Conservation (phyloP, 2,797 vertebrate genomes). For the Melanogrammus aeglefinus region DNA sequence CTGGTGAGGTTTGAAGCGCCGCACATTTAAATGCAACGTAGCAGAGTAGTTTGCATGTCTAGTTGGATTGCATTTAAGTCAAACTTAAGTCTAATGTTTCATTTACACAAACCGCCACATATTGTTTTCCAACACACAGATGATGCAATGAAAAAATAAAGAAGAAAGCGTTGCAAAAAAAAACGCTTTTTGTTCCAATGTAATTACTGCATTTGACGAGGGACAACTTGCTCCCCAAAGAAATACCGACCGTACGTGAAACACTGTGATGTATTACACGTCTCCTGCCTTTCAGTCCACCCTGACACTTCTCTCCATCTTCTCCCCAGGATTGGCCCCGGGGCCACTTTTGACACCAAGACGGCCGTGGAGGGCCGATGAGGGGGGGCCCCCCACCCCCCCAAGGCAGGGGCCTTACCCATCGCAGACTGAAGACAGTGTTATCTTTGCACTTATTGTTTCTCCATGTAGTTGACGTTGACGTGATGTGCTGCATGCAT, state of each 20-base stretch:
- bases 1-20: background rate
- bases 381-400: constrained; percentile 30
- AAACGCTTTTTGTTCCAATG: background rate
- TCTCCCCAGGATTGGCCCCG: constrained; percentile 71
- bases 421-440: constrained; percentile 61
- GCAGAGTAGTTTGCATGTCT: background rate
- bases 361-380: constrained; percentile 76
- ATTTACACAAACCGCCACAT: background rate
- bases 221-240: background rate
- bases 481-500: constrained; percentile 29
- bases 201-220: background rate
- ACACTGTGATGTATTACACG: background rate
- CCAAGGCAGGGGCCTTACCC: constrained; percentile 1
- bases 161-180: background rate
- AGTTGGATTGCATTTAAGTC: background rate
- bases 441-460: constrained; percentile 60
- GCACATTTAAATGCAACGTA: background rate
- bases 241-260: background rate
- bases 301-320: constrained; percentile 22
- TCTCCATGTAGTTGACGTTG: constrained; percentile 44
- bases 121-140: background rate
- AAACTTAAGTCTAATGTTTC: background rate
- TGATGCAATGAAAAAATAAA: background rate
- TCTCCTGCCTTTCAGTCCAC: constrained; percentile 15
- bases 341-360: constrained; percentile 75